Conservation (phyloP, 2,113 vertebrate genomes). For the Toxotes chatareus region DNA sequence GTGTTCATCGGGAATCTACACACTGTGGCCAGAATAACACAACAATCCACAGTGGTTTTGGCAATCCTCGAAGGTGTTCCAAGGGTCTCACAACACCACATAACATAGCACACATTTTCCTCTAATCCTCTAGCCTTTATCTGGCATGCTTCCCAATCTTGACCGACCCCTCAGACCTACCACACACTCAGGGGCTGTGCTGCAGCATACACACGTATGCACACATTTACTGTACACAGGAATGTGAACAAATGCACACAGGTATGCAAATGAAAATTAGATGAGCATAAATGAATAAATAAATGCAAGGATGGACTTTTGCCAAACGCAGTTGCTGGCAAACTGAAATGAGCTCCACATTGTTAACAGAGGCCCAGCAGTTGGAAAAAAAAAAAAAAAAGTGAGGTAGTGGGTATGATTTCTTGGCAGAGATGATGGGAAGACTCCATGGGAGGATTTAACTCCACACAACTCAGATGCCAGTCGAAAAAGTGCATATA, state of each 20-base stretch:
- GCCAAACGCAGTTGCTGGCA: conserved; percentile 7
- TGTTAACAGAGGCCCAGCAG: conserved; percentile 5
- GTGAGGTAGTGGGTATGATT: conserved; percentile 9
- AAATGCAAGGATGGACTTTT: conserved; percentile 4
- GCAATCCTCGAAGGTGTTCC: conserved; percentile 53
- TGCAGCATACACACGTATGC: conserved; percentile 12
- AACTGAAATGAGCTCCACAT: conserved; percentile 11
- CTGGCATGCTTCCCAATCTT: conserved; percentile 43
- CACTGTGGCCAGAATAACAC: conserved; percentile 59
- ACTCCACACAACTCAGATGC: conserved; percentile 18
- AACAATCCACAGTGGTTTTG: conserved; percentile 67
- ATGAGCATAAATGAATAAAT: conserved; percentile 14
- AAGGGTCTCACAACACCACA: conserved; percentile 68
- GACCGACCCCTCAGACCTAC: conserved; percentile 63
- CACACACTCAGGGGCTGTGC: conserved; percentile 33
- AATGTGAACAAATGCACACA: not conserved
- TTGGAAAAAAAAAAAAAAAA: not conserved
- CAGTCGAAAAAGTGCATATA: conserved; percentile 31
- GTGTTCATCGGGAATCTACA: conserved; percentile 51
- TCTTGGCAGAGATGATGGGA: conserved; percentile 43
- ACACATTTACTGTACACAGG: not conserved
- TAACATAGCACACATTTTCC: conserved; percentile 64
- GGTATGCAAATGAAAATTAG: not conserved
- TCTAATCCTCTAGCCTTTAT: conserved; percentile 52
- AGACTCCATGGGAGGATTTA: conserved; percentile 22